Evolutionary conservation across 1,140 invertebrate genomes (phyloP).

Genomic region (Drosophila hydei): DNA sequence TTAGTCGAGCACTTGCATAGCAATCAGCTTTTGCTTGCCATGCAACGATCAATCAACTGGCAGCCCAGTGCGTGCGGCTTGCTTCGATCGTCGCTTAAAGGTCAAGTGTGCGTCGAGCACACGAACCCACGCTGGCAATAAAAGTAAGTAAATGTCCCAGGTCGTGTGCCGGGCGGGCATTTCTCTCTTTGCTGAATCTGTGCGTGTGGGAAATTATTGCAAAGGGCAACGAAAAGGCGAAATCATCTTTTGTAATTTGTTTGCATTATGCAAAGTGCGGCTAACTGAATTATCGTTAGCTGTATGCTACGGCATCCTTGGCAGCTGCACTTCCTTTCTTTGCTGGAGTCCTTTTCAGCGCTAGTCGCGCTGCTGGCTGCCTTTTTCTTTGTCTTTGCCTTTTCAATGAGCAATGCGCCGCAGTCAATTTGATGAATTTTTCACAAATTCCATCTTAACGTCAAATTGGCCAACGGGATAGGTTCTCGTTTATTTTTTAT

Average conservation of each 20-base stretch:
- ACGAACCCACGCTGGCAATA: too few relatives aligned
- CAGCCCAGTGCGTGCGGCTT: too few relatives aligned
- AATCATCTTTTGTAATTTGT: slow-evolving; percentile 49
- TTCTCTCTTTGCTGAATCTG: slow-evolving; percentile 60
- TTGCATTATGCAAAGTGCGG: slow-evolving; percentile 62
- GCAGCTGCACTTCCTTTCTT: slow-evolving; percentile 12
- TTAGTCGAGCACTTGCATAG: not conserved
- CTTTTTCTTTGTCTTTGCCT: slow-evolving; percentile 22
- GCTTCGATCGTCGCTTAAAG: not conserved
- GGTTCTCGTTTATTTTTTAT: slow-evolving; percentile 37
- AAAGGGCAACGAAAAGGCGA: slow-evolving; percentile 14
- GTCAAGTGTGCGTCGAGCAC: not conserved
- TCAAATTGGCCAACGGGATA: slow-evolving; percentile 66
- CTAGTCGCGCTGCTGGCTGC: not conserved
- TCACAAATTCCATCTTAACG: slow-evolving; percentile 78
- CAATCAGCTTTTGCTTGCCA: not conserved
- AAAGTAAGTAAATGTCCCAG: too few relatives aligned
- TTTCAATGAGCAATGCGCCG: slow-evolving; percentile 64
- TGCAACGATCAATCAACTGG: not conserved
- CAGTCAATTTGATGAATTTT: slow-evolving; percentile 80
- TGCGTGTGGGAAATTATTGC: slow-evolving; percentile 34
- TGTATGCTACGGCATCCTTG: slow-evolving; percentile 19
- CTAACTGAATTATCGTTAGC: slow-evolving; percentile 65
- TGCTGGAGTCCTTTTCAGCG: slow-evolving; percentile 5
- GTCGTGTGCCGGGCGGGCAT: not conserved